phyloP scores from a whole-genome alignment of 2,113 vertebrate species.

The Lucifuga dentata region DNA sequence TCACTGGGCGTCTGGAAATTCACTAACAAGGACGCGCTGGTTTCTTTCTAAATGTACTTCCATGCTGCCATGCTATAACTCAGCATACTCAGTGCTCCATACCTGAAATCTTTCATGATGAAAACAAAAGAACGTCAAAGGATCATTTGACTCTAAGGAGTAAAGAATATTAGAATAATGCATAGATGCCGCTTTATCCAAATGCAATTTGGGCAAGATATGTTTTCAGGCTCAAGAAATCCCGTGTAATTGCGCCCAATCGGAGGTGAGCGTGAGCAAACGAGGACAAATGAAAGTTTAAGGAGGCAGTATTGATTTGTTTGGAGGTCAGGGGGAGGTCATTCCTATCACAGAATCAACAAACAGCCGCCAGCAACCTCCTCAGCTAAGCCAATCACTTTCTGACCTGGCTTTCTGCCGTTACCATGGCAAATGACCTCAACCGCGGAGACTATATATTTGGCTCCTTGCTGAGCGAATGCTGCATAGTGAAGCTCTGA shows the following conservation, averaged over 20 bases:
- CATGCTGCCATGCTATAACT: too few species aligned
- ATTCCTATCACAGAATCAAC: conserved; percentile 78
- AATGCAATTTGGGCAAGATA: conserved; percentile 19
- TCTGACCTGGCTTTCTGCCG: conserved; percentile 69
- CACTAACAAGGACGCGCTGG: conserved; percentile 35
- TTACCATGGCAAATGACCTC: conserved; percentile 78
- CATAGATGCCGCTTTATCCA: not conserved
- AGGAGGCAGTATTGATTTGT: conserved; percentile 79
- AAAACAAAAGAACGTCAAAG: too few species aligned
- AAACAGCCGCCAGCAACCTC: conserved; percentile 78
- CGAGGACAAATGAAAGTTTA: conserved; percentile 81
- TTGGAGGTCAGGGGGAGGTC: conserved; percentile 75
- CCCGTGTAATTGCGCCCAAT: conserved; percentile 63
- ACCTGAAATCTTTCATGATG: too few species aligned
- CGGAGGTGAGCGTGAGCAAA: conserved; percentile 62
- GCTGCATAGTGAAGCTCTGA: conserved; percentile 9
- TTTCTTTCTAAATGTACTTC: conserved; percentile 6
- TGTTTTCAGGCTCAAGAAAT: conserved; percentile 21
- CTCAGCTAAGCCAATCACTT: conserved; percentile 75
- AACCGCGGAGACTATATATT: conserved; percentile 58
- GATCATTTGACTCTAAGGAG: not conserved
- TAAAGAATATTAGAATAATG: not conserved
- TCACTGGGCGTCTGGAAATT: conserved; percentile 64
- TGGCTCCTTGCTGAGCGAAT: conserved; percentile 40
- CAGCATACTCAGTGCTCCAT: too few species aligned